Percentiles rank a stretch among this genome's conserved stretches.
These are phyloP conservation scores for Cheilosia scutellata DNA, from an alignment of 2,888 invertebrate species.

Conservation along the genomic window DNA sequence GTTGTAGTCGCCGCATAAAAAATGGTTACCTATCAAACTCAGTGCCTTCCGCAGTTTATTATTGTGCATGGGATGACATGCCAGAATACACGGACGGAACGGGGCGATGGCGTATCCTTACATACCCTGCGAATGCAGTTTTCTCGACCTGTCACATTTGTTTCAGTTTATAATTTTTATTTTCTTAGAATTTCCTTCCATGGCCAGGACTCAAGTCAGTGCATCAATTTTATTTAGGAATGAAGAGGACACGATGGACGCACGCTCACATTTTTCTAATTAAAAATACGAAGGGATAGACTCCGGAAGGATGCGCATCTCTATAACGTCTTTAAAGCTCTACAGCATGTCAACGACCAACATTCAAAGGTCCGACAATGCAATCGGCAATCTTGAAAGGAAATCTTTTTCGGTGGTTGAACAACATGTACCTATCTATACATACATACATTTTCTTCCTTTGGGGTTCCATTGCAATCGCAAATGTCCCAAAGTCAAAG, in stretches of 20 bases:
- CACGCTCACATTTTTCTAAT: constrained; percentile 47
- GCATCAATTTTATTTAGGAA: constrained; percentile 65
- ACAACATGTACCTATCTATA: too few relatives aligned
- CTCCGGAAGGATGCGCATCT: not conserved
- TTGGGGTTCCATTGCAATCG: not conserved
- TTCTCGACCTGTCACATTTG: constrained; percentile 72
- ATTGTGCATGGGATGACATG: constrained; percentile 15
- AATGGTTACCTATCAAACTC: constrained; percentile 76
- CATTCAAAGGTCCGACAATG: constrained; percentile 44
- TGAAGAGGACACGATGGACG: constrained; percentile 7
- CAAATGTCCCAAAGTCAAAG: constrained; percentile 54
- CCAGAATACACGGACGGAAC: not conserved
- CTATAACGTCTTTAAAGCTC: constrained; percentile 22
- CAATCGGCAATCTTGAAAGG: constrained; percentile 64
- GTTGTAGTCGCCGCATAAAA: constrained; percentile 71
- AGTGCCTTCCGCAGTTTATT: constrained; percentile 73
- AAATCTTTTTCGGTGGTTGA: constrained; percentile 35
- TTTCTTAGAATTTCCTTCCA: constrained; percentile 26
- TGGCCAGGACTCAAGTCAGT: constrained; percentile 32
- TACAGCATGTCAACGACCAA: constrained; percentile 26
- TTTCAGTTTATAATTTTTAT: constrained; percentile 72
- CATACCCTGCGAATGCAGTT: constrained; percentile 54
- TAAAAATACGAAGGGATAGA: constrained; percentile 16
- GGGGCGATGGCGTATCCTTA: constrained; percentile 6
- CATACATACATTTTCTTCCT: constrained; percentile 43